Evolutionary conservation across 2,888 invertebrate genomes (phyloP), one percentile per base, ranked within the genome.

Genomic region (Drosophila histrio): DNA sequence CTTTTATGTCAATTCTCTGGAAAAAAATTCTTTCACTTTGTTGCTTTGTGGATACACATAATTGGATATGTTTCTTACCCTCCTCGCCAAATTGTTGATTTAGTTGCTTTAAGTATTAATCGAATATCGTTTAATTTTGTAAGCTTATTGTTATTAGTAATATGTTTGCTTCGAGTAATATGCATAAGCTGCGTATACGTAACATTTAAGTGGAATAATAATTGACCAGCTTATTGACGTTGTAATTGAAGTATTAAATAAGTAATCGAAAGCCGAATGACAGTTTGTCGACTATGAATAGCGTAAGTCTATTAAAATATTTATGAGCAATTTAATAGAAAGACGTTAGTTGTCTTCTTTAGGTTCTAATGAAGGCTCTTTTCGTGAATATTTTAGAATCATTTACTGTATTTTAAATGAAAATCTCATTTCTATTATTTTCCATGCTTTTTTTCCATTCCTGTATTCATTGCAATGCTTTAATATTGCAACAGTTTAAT

Each of bases 1-100:
- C 1, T 34, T 44, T 52, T 43, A 38, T 58, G 54, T 52, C 53
- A 28, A 44, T 49, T 15, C 21, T 30, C 24, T 34, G n/a, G 21
- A 21, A 39, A 21, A 39, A 9, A 13, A 32, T 13, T 15, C 54
- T 47, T 22, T 1, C 6, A 54, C 28, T n/a, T 5, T 58, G 34
- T 36, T 39, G 26, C 32, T 50, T 36, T 17, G 30, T 30, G 11
- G 41, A 38, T 9, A 26, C 32, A 8, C 3, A 15, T 11, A 36
- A 17, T 24, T 36, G 6, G 8, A 9, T 30, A 28, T 26, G n/a
- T n/a, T 26, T 36, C 26, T 4, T 7, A n/a, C 41, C 13, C 1
- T n/a, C 15, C 6, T 3, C 7, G 1, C n/a, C 1, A 1, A 22
- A n/a, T 7, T 6, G 15, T 9, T 43, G 8, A n/a, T 28, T 21